phyloP scores from a whole-genome alignment of 1,140 invertebrate genomes.

The Drosophila truncata region DNA sequence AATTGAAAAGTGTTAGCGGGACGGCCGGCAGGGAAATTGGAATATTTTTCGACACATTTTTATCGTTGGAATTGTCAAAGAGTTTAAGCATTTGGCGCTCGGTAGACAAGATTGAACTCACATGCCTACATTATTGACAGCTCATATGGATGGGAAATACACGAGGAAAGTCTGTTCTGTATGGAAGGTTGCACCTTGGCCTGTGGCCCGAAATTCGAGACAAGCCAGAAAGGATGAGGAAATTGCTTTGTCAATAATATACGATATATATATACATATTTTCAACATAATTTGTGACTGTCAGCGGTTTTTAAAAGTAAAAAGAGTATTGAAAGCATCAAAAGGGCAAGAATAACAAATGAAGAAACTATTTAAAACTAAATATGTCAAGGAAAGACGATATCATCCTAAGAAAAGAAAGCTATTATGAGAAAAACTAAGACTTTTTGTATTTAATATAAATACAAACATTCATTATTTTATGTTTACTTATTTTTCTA shows the following conservation, averaged over 20 bases:
- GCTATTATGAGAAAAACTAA: not conserved
- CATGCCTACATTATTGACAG: slow-evolving; percentile 66
- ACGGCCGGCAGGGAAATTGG: slow-evolving; percentile 35
- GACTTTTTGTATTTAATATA: too few species aligned
- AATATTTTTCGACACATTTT: slow-evolving; percentile 77
- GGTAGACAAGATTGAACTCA: slow-evolving; percentile 49
- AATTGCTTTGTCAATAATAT: slow-evolving; percentile 58
- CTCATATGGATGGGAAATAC: slow-evolving; percentile 19
- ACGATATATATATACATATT: slow-evolving; percentile 6
- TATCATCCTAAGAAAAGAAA: not conserved
- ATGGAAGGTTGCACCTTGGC: slow-evolving; percentile 25
- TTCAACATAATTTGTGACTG: slow-evolving; percentile 49
- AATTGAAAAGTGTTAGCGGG: slow-evolving; percentile 68
- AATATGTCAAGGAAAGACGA: slow-evolving; percentile 27
- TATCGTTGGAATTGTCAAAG: slow-evolving; percentile 81
- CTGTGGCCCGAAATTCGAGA: slow-evolving; percentile 40
- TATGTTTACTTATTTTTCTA: not conserved
- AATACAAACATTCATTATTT: not conserved
- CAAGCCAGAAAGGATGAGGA: slow-evolving; percentile 38
- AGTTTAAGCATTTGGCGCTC: slow-evolving; percentile 68
- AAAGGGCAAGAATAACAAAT: slow-evolving; percentile 16
- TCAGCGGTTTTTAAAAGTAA: slow-evolving; percentile 26
- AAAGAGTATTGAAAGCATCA: slow-evolving; percentile 17
- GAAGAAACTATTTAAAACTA: slow-evolving; percentile 36
- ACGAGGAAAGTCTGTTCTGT: not conserved